Conservation (phyloP, 2,888 invertebrate genomes). For the Hoplodrina ambigua region DNA sequence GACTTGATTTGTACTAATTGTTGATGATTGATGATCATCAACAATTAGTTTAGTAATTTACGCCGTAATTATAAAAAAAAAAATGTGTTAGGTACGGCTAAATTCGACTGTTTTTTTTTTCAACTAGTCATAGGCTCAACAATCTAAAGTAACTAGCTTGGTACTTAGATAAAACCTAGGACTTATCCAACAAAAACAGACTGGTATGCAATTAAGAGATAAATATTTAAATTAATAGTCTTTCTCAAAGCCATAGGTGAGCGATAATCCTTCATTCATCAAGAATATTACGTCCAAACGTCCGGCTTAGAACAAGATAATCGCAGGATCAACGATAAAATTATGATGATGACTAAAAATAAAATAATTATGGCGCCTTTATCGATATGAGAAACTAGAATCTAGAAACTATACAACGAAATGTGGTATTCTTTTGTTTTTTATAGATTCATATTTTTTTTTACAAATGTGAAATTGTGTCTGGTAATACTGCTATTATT, state of each 20-base stretch:
- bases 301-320: slow-evolving; percentile 48
- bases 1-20: no score
- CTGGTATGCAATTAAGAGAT: slow-evolving; percentile 7
- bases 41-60: background rate
- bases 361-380: slow-evolving; percentile 18
- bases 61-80: no score
- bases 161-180: background rate
- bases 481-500: no score
- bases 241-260: slow-evolving; percentile 3
- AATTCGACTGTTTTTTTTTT: no score
- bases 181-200: slow-evolving; percentile 14
- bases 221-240: slow-evolving; percentile 38
- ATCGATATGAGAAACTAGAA: background rate
- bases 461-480: no score
- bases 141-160: background rate
- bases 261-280: slow-evolving; percentile 34
- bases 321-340: slow-evolving; percentile 18
- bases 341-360: slow-evolving; percentile 19
- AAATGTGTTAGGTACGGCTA: no score
- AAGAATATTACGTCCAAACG: slow-evolving; percentile 15
- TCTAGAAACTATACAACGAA: background rate
- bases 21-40: background rate
- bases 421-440: background rate
- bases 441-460: background rate
- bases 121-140: background rate